phyloP scores from a whole-genome alignment of 2,888 invertebrate species.

The Coelopa pilipes region DNA sequence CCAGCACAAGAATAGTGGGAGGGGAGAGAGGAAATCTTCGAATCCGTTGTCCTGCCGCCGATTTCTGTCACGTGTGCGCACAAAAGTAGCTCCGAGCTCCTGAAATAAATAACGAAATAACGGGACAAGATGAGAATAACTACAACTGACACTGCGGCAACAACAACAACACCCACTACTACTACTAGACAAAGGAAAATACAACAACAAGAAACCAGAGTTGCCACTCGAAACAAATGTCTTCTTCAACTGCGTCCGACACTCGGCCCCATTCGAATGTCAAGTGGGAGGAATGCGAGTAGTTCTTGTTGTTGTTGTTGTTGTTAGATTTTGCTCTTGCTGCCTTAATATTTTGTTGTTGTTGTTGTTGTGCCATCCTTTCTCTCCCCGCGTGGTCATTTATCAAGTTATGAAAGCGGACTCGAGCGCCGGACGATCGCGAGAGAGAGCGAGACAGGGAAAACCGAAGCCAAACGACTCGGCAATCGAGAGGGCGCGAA shows the following conservation, averaged over 20 bases:
- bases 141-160: no score
- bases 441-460: not conserved
- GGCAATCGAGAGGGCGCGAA: not conserved
- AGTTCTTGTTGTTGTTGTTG: constrained; percentile 19
- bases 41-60: no score
- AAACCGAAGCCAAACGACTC: constrained; percentile 6
- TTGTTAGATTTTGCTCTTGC: constrained; percentile 15
- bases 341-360: not conserved
- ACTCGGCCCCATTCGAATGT: constrained; percentile 17
- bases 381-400: constrained; percentile 42
- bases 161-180: no score
- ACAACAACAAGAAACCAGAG: constrained; percentile 15
- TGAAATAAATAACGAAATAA: no score
- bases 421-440: constrained; percentile 37
- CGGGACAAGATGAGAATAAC: no score
- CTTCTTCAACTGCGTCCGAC: constrained; percentile 2
- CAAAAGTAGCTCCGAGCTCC: no score
- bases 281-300: not conserved
- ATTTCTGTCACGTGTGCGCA: no score
- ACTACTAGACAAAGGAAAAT: constrained; percentile 13
- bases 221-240: constrained; percentile 11
- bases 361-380: constrained; percentile 22
- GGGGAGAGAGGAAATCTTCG: no score
- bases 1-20: no score
- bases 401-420: constrained; percentile 47